Evolutionary conservation across 2,113 vertebrate genomes (phyloP), one percentile per base, ranked within the genome.

Genomic region (Salminus brasiliensis): DNA sequence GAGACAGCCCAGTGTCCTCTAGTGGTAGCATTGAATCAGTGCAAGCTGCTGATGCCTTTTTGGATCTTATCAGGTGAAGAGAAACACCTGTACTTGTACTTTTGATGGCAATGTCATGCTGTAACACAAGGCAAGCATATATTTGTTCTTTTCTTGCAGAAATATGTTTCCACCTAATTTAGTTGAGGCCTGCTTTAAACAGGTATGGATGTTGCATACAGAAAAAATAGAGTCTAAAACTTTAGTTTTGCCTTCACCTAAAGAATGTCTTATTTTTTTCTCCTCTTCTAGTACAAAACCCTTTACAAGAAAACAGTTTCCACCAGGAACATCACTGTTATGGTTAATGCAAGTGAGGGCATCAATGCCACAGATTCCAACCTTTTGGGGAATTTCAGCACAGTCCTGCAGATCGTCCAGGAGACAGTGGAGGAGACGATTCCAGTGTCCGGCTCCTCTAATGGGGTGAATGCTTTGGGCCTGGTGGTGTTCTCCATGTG

Each of bases 121-220:
- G 21, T 76, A 49, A 72, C 15, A 5, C 12, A 15, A 47, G 55
- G 13, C 34, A n/a, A 71, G 6, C 43, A 21, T 76, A 59, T 32
- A 30, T 39, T 47, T 72, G 32, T 2, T 13, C 1, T 78, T 68
- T 72, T 45, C 41, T 91, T 88, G 59, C 90, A 99, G 97, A 91
- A 99, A 99, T 87, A 99, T 99, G 97, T 97, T 99, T 87, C 98
- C 98, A 0, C 96, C 96, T 45, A 99, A 99, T 89, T 91, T 99
- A 67, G 94, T 98, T 57, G 97, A 99, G 89, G 97, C 97, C 62
- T 99, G 97, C 92, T 99, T 99, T 91, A 97, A 96, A 92, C 98
- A 99, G 97, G 98, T 99, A 88, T 89, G 93, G 0, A 29, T 34
- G 39, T 49, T 73, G 10, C 45, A 57, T 10, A n/a, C n/a, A 12